These are phyloP conservation scores for Apotomis turbidana DNA, from an alignment of 2,888 invertebrate species.

Conservation along the genomic window DNA sequence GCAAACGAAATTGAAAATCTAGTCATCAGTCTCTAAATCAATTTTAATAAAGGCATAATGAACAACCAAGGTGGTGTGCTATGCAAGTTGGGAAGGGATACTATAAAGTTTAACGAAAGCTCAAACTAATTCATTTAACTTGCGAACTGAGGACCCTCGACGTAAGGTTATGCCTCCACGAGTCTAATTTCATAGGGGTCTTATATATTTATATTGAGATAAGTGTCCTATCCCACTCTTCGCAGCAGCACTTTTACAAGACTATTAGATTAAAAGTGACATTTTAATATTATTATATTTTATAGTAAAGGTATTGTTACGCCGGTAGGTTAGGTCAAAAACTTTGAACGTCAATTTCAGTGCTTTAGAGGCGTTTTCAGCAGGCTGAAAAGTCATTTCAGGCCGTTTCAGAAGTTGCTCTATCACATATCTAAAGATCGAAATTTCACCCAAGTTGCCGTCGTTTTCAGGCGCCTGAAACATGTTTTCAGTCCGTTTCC, in stretches of 20 bases:
- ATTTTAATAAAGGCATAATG: not conserved
- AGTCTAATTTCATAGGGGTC: conserved; percentile 6
- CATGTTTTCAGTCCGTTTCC: no score
- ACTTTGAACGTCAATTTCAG: no score
- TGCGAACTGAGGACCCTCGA: conserved; percentile 20
- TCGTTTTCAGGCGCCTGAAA: no score
- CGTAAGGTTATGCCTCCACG: conserved; percentile 14
- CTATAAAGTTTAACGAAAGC: not conserved
- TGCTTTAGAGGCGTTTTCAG: no score
- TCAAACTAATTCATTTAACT: conserved; percentile 26
- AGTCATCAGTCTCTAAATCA: no score
- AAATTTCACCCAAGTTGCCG: no score
- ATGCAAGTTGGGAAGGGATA: not conserved
- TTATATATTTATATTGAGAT: not conserved
- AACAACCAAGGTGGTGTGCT: not conserved
- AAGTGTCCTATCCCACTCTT: not conserved
- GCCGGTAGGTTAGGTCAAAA: no score
- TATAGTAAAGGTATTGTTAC: no score
- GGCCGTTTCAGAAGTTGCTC: no score
- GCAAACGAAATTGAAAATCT: no score
- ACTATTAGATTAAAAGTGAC: not conserved
- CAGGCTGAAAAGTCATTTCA: no score
- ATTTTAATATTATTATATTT: not conserved
- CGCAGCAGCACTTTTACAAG: not conserved
- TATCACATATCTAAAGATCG: no score